Percentiles rank a stretch among this genome's conserved stretches.
phyloP scores from a whole-genome alignment of 2,888 invertebrate species.

The Clusia tigrina region DNA sequence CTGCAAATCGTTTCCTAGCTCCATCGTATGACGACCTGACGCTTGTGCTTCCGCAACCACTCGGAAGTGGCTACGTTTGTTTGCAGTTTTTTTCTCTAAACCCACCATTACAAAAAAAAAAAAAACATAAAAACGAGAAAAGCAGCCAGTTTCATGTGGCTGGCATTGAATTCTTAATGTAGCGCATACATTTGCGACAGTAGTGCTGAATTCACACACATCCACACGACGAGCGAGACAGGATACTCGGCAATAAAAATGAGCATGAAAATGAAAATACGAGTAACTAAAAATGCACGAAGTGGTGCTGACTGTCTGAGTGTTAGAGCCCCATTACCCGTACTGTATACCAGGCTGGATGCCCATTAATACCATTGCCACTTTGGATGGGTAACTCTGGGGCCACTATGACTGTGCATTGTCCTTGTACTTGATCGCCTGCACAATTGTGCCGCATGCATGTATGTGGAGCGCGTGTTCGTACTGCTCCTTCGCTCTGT shows the following conservation, averaged over 20 bases:
- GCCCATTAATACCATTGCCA: neutral
- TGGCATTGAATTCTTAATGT: constrained; percentile 1
- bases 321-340: too few species aligned
- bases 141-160: too few species aligned
- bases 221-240: neutral
- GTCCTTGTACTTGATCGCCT: neutral
- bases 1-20: neutral
- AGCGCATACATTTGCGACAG: neutral
- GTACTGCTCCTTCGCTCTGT: too few species aligned
- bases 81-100: too few species aligned
- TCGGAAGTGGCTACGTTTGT: constrained; percentile 52
- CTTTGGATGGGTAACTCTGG: neutral
- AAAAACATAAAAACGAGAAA: too few species aligned
- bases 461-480: neutral
- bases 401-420: too few species aligned
- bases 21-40: constrained; percentile 48
- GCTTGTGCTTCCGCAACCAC: constrained; percentile 56
- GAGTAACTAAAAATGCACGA: neutral
- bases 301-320: too few species aligned
- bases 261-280: neutral
- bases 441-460: neutral
- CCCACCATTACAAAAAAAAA: too few species aligned
- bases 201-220: too few species aligned
- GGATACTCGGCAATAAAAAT: neutral
- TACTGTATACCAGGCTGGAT: neutral